Evolutionary conservation across 2,888 invertebrate genomes (phyloP), one percentile per base, ranked within the genome.

Genomic region (Incurvaria masculella): DNA sequence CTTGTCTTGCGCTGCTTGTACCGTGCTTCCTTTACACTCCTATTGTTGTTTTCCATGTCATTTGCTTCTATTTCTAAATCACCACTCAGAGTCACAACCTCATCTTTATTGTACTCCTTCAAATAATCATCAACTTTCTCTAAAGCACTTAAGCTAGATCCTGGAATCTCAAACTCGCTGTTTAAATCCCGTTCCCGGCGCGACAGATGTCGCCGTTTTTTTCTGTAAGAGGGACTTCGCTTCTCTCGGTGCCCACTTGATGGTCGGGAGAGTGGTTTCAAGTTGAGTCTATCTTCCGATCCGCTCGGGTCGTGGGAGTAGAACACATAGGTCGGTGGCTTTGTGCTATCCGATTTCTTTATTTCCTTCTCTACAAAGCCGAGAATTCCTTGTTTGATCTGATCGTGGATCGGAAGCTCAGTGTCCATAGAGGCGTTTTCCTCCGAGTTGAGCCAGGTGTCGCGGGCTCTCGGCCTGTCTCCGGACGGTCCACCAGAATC

Each of bases 361-460:
- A 79, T 69, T 64, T 79, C 79, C 52, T 79, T 72, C 55, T 79
- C 79, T 18, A 79, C 78, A 58, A 79, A 79, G 6, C 78, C 79
- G 51, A 79, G 55, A 40, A 79, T 79, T 44, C 74, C 79, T 63
- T 74, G 74, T 57, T 79, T 79, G 45, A 80, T 70, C 61, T 80
- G 79, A 49, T 79, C 78, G 54, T 83, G 84, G 38, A 84, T 84
- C 42, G 83, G 82, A 20, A 80, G 59, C 57, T 84, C 83, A 1
- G 74, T 72, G 53, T 82, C 83, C 17, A 82, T 64, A 1, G 82
- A 83, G 52, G 82, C 79, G 48, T 70, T 70, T 38, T 78, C 71
- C 55, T 79, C 79, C 0, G 79, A 76, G 52, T 74, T 71, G 21
- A 72, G 69, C 79, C 79, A 79, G 52, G 66, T 75, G 42, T 78